phyloP scores from a whole-genome alignment of 2,113 vertebrate species.

The Scalopus aquaticus region DNA sequence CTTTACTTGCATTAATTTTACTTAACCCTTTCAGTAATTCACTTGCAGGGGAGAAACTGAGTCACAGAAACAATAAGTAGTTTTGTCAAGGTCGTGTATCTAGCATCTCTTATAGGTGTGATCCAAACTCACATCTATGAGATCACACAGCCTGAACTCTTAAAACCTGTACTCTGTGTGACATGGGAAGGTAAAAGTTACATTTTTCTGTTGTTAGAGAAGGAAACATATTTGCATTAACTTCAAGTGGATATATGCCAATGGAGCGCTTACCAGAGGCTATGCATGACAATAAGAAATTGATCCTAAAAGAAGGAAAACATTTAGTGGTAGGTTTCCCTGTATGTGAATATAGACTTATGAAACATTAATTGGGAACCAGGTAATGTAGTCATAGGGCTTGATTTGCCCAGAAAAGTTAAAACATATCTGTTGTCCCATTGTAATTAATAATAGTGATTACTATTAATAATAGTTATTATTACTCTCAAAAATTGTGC shows the following conservation, averaged over 20 bases:
- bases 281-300: background rate
- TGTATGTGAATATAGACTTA: background rate
- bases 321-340: background rate
- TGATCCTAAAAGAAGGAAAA: slow-evolving; percentile 10
- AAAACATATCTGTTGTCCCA: background rate
- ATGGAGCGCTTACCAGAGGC: background rate
- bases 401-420: background rate
- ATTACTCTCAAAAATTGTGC: background rate
- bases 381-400: background rate
- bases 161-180: background rate
- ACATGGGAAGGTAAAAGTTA: background rate
- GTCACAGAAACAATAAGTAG: background rate
- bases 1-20: background rate
- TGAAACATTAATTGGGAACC: background rate
- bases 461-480: background rate
- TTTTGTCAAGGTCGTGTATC: background rate
- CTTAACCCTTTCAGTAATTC: background rate
- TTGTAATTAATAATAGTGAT: background rate
- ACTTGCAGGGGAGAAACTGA: background rate
- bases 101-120: background rate
- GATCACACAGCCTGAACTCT: background rate
- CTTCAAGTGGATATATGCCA: background rate
- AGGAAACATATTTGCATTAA: background rate
- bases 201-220: background rate
- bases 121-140: background rate